Evolutionary conservation across 1,140 invertebrate genomes (phyloP).

Genomic region (Mycetomoellerius zeteki): DNA sequence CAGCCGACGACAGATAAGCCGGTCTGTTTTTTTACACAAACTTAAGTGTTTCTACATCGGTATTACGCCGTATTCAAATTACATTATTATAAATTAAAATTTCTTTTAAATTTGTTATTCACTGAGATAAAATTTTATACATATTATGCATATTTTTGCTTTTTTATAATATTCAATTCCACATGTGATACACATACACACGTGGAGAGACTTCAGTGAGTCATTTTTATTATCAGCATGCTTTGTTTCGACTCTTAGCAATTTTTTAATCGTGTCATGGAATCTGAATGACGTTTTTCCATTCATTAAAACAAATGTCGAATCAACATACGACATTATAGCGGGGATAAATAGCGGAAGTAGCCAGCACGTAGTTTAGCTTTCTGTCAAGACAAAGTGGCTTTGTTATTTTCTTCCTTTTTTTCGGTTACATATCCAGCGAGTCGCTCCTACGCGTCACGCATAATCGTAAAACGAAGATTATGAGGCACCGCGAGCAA

Average conservation of each 20-base stretch:
- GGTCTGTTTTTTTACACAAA: neutral
- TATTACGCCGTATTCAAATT: neutral
- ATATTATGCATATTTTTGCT: neutral
- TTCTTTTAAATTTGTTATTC: neutral
- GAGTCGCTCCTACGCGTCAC: neutral
- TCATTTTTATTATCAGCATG: slow-evolving; percentile 18
- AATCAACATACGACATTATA: neutral
- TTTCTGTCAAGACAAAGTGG: slow-evolving; percentile 5
- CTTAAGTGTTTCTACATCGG: neutral
- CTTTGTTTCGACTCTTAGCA: neutral
- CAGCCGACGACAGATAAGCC: neutral
- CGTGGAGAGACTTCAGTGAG: neutral
- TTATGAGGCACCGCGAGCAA: slow-evolving; percentile 27
- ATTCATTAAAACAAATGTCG: slow-evolving; percentile 34
- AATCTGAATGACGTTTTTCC: neutral
- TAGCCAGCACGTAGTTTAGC: neutral
- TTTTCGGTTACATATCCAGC: neutral
- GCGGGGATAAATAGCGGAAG: neutral
- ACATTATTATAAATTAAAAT: neutral
- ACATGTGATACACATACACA: neutral
- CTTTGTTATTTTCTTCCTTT: neutral
- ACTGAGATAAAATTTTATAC: neutral
- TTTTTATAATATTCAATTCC: neutral
- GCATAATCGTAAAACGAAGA: slow-evolving; percentile 44
- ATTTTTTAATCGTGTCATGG: neutral